Base-by-base conservation (phyloP, 2,888 invertebrate genomes). In the Platerodrilus igneus region DNA sequence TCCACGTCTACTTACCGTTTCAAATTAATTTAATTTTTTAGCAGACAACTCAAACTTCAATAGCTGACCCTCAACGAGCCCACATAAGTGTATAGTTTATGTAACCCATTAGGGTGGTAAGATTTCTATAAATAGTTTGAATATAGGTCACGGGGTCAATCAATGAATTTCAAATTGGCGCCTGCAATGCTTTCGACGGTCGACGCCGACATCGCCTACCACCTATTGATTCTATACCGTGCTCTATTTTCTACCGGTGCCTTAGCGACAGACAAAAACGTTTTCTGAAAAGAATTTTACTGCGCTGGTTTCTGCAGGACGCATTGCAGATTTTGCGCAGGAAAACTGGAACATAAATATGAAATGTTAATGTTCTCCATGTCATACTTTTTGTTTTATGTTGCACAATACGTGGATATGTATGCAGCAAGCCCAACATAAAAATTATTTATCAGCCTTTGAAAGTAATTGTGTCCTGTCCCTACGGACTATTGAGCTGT, bases 111-210 rank as follows among this genome's bases (percentile, higher is more conserved):
- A 45, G 39, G 28, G 35, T 31, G 41, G 35, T 38, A 29, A 27
- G 38, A 11, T 27, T 36, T 36, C 51, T 52, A 52, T 48, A 47
- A 52, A 52, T 52, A 52, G 48, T 42, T 17, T 6, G 16, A 34
- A 54, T 52, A 48, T 47, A 34, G 55, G 55, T 56, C 47, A 56
- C 50, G 53, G 34, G 55, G 55, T 53, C 55, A 50, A 56, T 56
- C 55, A 52, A 56, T 56, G 55, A 48, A 52, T 37, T n/a, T n/a
- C 53, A 50, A 50, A 50, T 51, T 45, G 52, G 51, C 53, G 52
- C 50, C 53, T 45, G 51, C 53, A 51, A 51, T 51, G 55, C 41
- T 36, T 19, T 37, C 45, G 32, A 26, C 52, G n/a, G n/a, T n/a
- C 53, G 51, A 47, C 50, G 53, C 52, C 52, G 50, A 52, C 45